Conservation (phyloP, 2,888 invertebrate species). For the Philonicus albiceps region DNA sequence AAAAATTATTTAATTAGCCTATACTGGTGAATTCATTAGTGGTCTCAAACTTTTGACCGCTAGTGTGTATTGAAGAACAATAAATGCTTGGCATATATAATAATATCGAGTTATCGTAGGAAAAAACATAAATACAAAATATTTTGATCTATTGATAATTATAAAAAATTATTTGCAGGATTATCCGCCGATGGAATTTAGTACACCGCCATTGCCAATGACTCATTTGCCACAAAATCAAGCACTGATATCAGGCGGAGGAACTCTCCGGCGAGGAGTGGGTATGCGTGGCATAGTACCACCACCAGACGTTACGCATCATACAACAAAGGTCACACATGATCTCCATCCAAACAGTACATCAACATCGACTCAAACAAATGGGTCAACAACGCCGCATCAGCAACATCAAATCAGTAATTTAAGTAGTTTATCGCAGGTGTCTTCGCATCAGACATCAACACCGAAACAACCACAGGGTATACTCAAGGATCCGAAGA, state of each 20-base stretch:
- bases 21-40: no score
- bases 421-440: constrained; percentile 52
- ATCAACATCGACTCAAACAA: constrained; percentile 59
- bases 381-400: constrained; percentile 55
- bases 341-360: constrained; percentile 59
- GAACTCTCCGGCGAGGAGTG: constrained; percentile 56
- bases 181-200: constrained; percentile 62
- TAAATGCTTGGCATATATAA: background rate
- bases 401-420: constrained; percentile 50
- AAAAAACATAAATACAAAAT: background rate
- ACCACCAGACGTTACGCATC: constrained; percentile 63
- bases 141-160: background rate
- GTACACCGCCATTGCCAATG: constrained; percentile 57
- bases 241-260: constrained; percentile 51
- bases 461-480: constrained; percentile 69
- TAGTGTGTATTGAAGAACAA: background rate
- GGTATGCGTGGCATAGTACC: constrained; percentile 59
- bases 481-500: constrained; percentile 71
- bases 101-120: background rate
- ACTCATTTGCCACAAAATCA: constrained; percentile 57
- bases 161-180: constrained; percentile 54
- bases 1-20: no score
- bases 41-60: no score
- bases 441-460: constrained; percentile 52
- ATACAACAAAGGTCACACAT: constrained; percentile 59